A percentile compares a stretch with the other conserved stretches of the same genome.
These are phyloP conservation scores for Amblyornis subalaris DNA, from an alignment of 2,113 vertebrate species.

Conservation along the genomic window DNA sequence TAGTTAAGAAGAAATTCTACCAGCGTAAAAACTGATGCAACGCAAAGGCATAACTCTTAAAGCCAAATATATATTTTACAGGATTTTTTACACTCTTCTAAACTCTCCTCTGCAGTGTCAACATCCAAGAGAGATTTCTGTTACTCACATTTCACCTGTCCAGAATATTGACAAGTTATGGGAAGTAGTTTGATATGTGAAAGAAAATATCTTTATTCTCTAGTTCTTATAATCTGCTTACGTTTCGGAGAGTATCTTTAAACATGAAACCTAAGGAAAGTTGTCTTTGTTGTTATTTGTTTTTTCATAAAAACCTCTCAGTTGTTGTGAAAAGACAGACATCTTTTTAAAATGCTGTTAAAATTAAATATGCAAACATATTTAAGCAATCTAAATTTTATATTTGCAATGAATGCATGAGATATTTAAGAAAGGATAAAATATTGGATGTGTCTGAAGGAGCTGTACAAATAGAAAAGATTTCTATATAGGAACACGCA, in stretches of 20 bases:
- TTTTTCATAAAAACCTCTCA: neutral
- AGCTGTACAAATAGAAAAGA: neutral
- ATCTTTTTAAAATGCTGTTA: neutral
- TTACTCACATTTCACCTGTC: neutral
- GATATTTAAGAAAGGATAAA: neutral
- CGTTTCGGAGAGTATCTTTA: neutral
- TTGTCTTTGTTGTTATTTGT: neutral
- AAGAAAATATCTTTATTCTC: neutral
- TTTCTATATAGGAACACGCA: neutral
- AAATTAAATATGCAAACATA: neutral
- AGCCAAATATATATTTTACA: neutral
- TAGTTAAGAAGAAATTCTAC: neutral
- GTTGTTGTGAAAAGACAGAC: neutral
- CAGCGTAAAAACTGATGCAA: neutral
- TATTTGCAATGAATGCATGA: neutral
- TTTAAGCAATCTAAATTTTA: neutral
- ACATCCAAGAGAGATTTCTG: neutral
- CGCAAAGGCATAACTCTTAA: constrained; percentile 14
- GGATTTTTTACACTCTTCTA: neutral
- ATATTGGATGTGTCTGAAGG: neutral
- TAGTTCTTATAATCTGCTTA: neutral
- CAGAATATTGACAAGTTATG: neutral
- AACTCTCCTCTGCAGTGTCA: neutral
- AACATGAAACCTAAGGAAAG: neutral
- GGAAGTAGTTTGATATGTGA: neutral